phyloP scores from a whole-genome alignment of 2,888 invertebrate genomes.

The Petrolisthes cinctipes region DNA sequence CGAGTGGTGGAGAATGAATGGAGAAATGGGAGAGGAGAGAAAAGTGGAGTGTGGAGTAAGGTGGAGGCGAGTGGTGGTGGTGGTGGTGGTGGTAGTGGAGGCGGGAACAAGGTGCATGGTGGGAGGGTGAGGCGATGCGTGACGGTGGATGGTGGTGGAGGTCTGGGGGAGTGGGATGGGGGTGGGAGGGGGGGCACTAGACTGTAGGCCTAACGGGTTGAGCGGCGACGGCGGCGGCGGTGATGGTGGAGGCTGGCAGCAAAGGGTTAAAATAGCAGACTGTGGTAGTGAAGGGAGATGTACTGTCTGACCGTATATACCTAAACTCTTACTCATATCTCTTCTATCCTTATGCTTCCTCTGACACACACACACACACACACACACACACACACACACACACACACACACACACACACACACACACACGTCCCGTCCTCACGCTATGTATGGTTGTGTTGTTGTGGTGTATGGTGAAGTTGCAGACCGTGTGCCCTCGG shows the following conservation, averaged over 20 bases:
- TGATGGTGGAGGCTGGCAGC: conserved; percentile 23
- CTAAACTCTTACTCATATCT: conserved; percentile 6
- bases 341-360: neutral
- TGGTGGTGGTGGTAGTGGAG: neutral
- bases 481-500: conserved; percentile 21
- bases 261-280: conserved; percentile 59
- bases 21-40: no score
- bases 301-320: no score
- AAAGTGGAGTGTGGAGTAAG: no score
- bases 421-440: no score
- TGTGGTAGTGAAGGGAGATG: conserved; percentile 33
- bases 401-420: no score
- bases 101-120: conserved; percentile 35
- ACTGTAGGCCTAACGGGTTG: conserved; percentile 45
- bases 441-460: no score
- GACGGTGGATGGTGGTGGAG: no score
- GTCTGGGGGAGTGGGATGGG: no score
- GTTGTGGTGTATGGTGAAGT: neutral
- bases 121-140: conserved; percentile 39
- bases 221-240: conserved; percentile 38
- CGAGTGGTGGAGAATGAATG: no score
- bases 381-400: neutral
- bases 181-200: conserved; percentile 22
- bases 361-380: neutral
- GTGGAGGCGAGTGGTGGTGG: neutral